Base-by-base conservation (phyloP, 2,888 invertebrate species). In the Heliconius hortense region DNA sequence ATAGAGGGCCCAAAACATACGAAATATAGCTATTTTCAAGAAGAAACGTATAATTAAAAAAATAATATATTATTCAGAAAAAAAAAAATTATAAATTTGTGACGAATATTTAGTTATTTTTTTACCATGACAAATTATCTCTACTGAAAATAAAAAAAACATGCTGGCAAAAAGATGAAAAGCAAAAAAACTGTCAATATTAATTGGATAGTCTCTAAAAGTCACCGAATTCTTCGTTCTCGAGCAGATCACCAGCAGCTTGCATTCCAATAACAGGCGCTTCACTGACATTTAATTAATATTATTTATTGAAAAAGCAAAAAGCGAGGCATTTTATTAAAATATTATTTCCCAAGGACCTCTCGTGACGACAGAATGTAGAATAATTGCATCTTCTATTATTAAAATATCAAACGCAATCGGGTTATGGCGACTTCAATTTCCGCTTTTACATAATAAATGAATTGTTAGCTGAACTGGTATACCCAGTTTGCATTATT, bases 271-370 rank as follows among this genome's bases (percentile, higher is more conserved):
- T 74, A 74, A 64, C 77, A 73, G 67, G 60, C 62, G 75, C 73
- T 71, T 56, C 73, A 53, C 64, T 75, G 73, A 69, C 63, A 76
- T 76, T 76, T 67, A 75, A 77, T 76, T 77, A 77, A 71, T 72
- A 71, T 71, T 76, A 76, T 76, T 73, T 71, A 71, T 71, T 71
- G 70, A 39, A 75, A 70, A 43, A 31, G 71, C 77, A 72, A 31
- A 69, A 24, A 43, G 60, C 31, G 60, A 18, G 21, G 66, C 71
- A 2, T 74, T 78, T 76, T 78, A 74, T 74, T 76, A 76, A 78
- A 78, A 74, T 72, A 53, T 74, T 69, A 66, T 76, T 71, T 56
- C 56, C 39, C 24, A 70, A 76, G 72, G 72, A 69, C 72, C 68
- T 69, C 76, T 68, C 53, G 56, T 60, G n/a, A 59, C 63, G 64